Evolutionary conservation across 2,113 vertebrate genomes (phyloP), one percentile per base, ranked within the genome.

Genomic region (Ovis canadensis): DNA sequence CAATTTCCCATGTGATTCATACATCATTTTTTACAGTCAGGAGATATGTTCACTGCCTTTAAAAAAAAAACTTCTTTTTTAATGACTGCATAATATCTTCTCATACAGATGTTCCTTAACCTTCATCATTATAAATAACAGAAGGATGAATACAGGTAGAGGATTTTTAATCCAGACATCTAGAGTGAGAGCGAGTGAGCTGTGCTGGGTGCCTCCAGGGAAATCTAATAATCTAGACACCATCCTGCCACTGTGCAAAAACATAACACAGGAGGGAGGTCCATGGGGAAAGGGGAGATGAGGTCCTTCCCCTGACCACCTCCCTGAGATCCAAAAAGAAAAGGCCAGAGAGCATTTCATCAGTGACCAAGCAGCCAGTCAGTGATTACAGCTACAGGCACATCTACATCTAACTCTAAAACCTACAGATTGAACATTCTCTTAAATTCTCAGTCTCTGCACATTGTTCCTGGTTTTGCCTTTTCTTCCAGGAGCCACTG

Each of bases 41-140:
- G 45, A 77, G 48, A 77, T 10, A 33, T 0, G 3, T 27, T n/a
- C 33, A 7, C 45, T 77, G 57, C 27, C 62, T 55, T 87, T 40
- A 31, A 31, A 80, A 29, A 80, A 48, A 12, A 60, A 43, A 21
- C 6, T 48, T 15, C 48, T 60, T 45, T 88, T 80, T 83, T 78
- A 9, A 48, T 27, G 21, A 19, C 60, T 83, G 10, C 21, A n/a
- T 94, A 83, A 31, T 33, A 83, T 29, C 31, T n/a, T 80, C n/a
- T 89, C 45, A 45, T 21, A 3, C 0, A 48, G 83, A 17, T 64
- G n/a, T 29, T 87, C 71, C 36, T 89, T 88, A n/a, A 67, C 29
- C 12, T 96, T 83, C 94, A 36, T 17, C 50, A 33, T 45, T 21
- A 78, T 60, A 82, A 92, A 78, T 87, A 90, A 78, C 27, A 55